phyloP scores from a whole-genome alignment of 2,888 invertebrate genomes.

The Barypeithes pellucidus region DNA sequence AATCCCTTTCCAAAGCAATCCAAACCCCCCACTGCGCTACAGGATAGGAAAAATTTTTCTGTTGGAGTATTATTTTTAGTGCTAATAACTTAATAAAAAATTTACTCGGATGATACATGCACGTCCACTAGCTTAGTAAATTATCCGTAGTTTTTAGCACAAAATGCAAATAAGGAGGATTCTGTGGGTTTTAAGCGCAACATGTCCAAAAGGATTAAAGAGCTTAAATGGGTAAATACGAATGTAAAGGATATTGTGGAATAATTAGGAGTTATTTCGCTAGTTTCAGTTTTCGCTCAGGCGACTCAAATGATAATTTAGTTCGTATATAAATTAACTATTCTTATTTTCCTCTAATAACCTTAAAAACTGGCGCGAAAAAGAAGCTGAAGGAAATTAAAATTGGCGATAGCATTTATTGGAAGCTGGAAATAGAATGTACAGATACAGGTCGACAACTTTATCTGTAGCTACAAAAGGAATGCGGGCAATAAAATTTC shows the following conservation, averaged over 20 bases:
- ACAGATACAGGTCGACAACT: too few species aligned
- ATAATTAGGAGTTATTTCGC: slow-evolving; percentile 10
- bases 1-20: too few species aligned
- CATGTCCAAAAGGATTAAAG: slow-evolving; percentile 17
- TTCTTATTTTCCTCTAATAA: too few species aligned
- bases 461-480: too few species aligned
- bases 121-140: not conserved
- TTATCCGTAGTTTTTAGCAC: not conserved
- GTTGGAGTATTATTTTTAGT: too few species aligned
- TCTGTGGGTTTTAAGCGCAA: not conserved
- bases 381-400: too few species aligned
- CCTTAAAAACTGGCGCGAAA: too few species aligned
- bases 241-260: slow-evolving; percentile 4
- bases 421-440: too few species aligned
- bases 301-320: not conserved
- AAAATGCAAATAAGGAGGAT: slow-evolving; percentile 15
- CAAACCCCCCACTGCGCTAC: too few species aligned
- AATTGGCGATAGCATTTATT: too few species aligned
- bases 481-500: too few species aligned
- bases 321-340: not conserved
- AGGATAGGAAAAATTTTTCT: too few species aligned
- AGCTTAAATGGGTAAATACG: not conserved
- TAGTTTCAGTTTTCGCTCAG: not conserved
- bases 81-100: not conserved
- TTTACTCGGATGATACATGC: not conserved